Percentiles rank a stretch among this genome's conserved stretches.
Evolutionary conservation across 2,113 vertebrate species (phyloP).

Genomic region (Albula glossodonta): DNA sequence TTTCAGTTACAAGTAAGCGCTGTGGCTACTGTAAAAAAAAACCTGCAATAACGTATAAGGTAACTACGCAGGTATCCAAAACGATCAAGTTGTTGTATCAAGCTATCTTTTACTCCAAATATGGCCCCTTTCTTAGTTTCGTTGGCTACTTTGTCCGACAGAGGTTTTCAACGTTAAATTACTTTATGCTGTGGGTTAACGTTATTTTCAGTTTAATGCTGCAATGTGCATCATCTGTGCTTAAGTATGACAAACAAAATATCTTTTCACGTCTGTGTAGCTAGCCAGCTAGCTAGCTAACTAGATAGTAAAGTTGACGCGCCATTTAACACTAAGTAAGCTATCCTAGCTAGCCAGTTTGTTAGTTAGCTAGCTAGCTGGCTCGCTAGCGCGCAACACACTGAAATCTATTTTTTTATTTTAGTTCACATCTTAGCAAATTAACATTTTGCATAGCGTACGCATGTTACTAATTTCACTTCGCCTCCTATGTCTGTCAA

Average conservation of each 20-base stretch:
- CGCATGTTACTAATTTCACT: background rate
- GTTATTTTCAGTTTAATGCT: background rate
- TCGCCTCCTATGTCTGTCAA: background rate
- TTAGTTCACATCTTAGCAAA: constrained; percentile 27
- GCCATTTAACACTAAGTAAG: constrained; percentile 1
- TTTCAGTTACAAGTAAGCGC: background rate
- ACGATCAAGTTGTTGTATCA: background rate
- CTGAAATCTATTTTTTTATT: background rate
- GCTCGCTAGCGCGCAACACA: background rate
- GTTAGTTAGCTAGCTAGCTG: constrained; percentile 15
- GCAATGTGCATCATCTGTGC: background rate
- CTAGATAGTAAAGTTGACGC: background rate
- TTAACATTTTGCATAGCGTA: background rate
- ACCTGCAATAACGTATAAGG: background rate
- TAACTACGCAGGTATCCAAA: background rate
- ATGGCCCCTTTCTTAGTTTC: background rate
- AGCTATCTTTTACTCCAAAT: background rate
- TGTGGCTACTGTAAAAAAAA: background rate
- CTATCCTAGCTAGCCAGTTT: background rate
- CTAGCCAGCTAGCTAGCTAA: background rate
- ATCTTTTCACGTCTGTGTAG: background rate
- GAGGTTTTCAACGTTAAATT: background rate
- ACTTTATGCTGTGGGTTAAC: background rate
- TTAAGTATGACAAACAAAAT: background rate
- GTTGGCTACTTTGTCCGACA: constrained; percentile 1